Percentiles rank a stretch among this genome's conserved stretches.
Evolutionary conservation across 2,888 invertebrate species (phyloP).

Genomic region (Tipula helvola): DNA sequence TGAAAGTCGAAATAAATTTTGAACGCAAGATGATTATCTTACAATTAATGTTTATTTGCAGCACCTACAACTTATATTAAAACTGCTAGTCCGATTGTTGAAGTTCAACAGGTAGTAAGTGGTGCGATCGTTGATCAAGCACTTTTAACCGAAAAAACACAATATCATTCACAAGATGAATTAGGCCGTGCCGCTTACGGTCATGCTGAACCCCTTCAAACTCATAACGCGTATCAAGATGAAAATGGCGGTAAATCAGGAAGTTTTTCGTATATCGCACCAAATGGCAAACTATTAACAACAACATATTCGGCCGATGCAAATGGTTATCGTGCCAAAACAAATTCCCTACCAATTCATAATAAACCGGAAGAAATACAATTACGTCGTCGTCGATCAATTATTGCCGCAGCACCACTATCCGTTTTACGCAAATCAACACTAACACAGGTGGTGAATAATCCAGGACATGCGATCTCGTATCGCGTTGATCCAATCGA

Average conservation of each 20-base stretch:
- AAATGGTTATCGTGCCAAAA: constrained; percentile 33
- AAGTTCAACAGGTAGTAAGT: constrained; percentile 5
- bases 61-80: constrained; percentile 5
- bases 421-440: constrained; percentile 22
- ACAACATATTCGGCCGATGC: constrained; percentile 37
- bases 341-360: constrained; percentile 32
- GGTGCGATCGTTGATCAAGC: constrained; percentile 19
- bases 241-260: constrained; percentile 34
- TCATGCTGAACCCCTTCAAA: constrained; percentile 31
- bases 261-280: constrained; percentile 36
- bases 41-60: not conserved
- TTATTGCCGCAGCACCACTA: constrained; percentile 15
- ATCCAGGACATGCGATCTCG: constrained; percentile 34
- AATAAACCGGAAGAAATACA: constrained; percentile 14
- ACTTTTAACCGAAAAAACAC: constrained; percentile 24
- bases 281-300: constrained; percentile 33
- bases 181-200: constrained; percentile 34
- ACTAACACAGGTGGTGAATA: constrained; percentile 32
- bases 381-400: constrained; percentile 14
- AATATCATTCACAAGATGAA: constrained; percentile 35
- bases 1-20: not conserved
- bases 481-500: constrained; percentile 28
- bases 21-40: no score
- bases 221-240: constrained; percentile 31
- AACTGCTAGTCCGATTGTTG: not conserved